Evolutionary conservation across 1,140 invertebrate species (phyloP).

Genomic region (Drosophila elegans): DNA sequence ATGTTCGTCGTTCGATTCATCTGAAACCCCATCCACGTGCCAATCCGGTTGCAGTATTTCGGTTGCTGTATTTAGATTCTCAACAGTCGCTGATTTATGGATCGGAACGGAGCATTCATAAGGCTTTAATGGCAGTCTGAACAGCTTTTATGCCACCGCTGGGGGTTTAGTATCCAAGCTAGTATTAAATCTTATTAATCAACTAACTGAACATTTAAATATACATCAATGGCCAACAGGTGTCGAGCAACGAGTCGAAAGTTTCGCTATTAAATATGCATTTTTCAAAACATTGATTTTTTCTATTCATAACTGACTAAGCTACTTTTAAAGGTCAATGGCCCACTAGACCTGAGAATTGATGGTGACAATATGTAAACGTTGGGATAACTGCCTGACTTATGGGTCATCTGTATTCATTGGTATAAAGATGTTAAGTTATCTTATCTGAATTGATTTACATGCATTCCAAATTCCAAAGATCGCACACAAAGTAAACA

Average conservation of each 20-base stretch:
- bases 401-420: conserved; percentile 32
- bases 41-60: conserved; percentile 31
- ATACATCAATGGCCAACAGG: conserved; percentile 16
- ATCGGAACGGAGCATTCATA: conserved; percentile 49
- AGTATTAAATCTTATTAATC: conserved; percentile 51
- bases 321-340: conserved; percentile 34
- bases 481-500: conserved; percentile 16
- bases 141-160: conserved; percentile 45
- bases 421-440: conserved; percentile 23
- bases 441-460: conserved; percentile 51
- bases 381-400: conserved; percentile 22
- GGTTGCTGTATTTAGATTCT: conserved; percentile 4
- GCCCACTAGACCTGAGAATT: conserved; percentile 7
- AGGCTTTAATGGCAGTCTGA: conserved; percentile 36
- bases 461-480: conserved; percentile 47
- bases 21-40: conserved; percentile 33
- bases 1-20: background rate
- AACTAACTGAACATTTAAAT: conserved; percentile 26
- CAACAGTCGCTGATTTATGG: conserved; percentile 38
- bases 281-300: background rate
- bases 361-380: conserved; percentile 22
- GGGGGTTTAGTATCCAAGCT: conserved; percentile 29
- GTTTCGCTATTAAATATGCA: conserved; percentile 32
- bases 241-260: conserved; percentile 31
- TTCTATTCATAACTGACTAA: background rate